Conservation (phyloP, 2,113 vertebrate species). For the Myiopsitta monachus region DNA sequence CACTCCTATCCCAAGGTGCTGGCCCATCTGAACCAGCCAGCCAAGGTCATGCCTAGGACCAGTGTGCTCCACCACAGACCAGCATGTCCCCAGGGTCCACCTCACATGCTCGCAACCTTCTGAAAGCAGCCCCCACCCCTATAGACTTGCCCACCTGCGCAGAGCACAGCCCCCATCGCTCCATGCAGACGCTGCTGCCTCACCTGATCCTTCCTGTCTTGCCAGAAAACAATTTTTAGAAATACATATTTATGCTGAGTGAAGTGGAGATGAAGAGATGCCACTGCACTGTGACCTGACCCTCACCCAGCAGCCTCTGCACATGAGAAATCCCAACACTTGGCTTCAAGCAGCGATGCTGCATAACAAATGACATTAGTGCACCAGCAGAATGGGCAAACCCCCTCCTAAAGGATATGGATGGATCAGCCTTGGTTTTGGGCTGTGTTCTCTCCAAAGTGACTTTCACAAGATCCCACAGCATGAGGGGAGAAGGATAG, state of each 20-base stretch:
- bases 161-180: neutral
- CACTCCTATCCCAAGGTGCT: neutral
- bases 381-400: neutral
- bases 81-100: neutral
- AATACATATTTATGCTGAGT: neutral
- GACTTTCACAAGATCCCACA: rapidly evolving
- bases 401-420: neutral
- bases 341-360: rapidly evolving
- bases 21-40: neutral
- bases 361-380: rapidly evolving
- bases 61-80: neutral
- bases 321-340: rapidly evolving
- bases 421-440: rapidly evolving
- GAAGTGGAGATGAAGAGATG: neutral
- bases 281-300: neutral
- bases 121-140: rapidly evolving
- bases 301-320: rapidly evolving
- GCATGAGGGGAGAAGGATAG: rapidly evolving
- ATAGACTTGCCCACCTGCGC: neutral
- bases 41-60: neutral
- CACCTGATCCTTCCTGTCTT: neutral
- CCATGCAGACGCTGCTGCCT: neutral
- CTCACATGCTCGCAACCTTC: neutral
- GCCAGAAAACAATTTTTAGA: neutral
- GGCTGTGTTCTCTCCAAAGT: neutral